Percentiles rank a stretch among this genome's conserved stretches.
These are phyloP conservation scores for Gorsachius goisagi DNA, from an alignment of 2,113 vertebrate genomes.

Conservation along the genomic window DNA sequence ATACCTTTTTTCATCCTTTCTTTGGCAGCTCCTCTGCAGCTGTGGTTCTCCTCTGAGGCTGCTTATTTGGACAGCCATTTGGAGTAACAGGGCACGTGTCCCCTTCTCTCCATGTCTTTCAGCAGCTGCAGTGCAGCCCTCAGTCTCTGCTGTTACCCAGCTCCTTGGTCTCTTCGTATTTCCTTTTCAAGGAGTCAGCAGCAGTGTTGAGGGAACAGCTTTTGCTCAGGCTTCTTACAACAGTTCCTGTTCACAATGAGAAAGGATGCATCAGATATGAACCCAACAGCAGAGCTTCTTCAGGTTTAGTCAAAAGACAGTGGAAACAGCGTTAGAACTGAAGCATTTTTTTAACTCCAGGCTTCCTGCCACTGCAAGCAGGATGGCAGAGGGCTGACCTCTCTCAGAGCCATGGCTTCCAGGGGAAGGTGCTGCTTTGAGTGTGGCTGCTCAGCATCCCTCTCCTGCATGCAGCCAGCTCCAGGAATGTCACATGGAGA, in stretches of 20 bases:
- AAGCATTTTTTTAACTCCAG: background rate
- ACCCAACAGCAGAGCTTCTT: background rate
- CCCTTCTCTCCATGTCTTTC: background rate
- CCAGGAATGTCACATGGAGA: background rate
- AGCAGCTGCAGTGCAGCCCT: background rate
- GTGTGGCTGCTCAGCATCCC: rapidly evolving
- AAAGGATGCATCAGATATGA: background rate
- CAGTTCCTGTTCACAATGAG: background rate
- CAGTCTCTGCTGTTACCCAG: background rate
- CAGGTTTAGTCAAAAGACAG: background rate
- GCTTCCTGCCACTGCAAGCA: background rate
- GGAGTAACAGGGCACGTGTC: background rate
- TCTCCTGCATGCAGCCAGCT: background rate
- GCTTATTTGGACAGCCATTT: background rate
- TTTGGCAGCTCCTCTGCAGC: background rate
- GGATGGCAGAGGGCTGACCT: background rate
- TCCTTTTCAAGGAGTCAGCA: background rate
- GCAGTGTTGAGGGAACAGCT: background rate
- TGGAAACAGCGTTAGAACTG: background rate
- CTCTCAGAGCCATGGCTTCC: background rate
- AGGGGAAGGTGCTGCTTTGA: background rate
- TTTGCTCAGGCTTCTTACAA: background rate
- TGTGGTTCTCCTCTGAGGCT: background rate
- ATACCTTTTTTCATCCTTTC: background rate
- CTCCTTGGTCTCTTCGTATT: background rate